Evolutionary conservation across 1,140 invertebrate species (phyloP), one percentile per base, ranked within the genome.

Genomic region (Melipona quadrifasciata): DNA sequence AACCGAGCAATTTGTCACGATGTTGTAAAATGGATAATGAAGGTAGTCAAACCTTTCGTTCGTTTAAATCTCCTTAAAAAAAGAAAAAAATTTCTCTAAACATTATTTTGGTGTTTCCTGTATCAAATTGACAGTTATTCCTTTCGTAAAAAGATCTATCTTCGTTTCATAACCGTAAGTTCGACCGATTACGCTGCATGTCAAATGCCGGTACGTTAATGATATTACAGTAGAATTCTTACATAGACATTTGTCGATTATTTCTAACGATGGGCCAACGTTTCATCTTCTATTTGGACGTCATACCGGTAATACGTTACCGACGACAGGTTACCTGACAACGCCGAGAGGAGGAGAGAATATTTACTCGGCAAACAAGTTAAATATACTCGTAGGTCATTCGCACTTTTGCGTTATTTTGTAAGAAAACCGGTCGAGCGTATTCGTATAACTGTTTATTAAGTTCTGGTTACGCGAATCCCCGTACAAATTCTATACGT

Each of bases 381-480:
- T 82, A 82, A 82, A 82, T 76, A 67, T 82, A 76, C 58, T 67
- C 72, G 19, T 82, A 75, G 71, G 39, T 65, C 24, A 47, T 14
- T 75, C 16, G 51, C 19, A 55, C 71, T 82, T 82, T 82, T 82
- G 47, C 14, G n/a, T 76, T 82, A 65, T 65, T 82, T 65, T 65
- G 31, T 27, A 2, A 34, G 47, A 12, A 55, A 75, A 53, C 58
- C 71, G 80, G 57, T 75, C 27, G 57, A 34, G 65, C 61, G 39
- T 65, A n/a, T 47, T 65, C 47, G 70, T 57, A 39, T 55, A 19
- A 81, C 21, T 21, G 58, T 82, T 81, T 53, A 53, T 67, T 61
- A 21, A 47, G n/a, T 27, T 17, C 57, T 6, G 19, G 17, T 17
- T n/a, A 53, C 3, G 61, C 27, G 16, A 11, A 51, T 47, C 39